phyloP scores from a whole-genome alignment of 2,888 invertebrate genomes.

The Callyntrura guangdongensis region DNA sequence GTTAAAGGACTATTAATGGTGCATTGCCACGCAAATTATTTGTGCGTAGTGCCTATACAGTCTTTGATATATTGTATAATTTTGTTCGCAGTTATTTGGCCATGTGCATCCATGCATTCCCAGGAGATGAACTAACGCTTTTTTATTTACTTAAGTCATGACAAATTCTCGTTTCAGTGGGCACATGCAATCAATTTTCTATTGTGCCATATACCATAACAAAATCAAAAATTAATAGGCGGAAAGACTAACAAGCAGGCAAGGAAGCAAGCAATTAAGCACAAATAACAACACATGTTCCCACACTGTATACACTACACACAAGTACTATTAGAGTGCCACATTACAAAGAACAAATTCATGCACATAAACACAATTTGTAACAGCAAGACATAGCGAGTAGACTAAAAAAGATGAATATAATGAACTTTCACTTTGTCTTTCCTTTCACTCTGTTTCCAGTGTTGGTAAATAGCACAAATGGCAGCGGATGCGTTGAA shows the following conservation, averaged over 20 bases:
- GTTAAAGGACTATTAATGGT: too few relatives aligned
- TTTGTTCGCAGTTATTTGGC: neutral
- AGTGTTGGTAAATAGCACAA: slow-evolving; percentile 18
- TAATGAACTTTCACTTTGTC: slow-evolving; percentile 54
- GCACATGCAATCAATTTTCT: neutral
- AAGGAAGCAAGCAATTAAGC: neutral
- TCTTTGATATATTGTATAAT: neutral
- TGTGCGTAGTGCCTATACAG: too few relatives aligned
- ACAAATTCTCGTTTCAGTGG: neutral
- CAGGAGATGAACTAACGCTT: neutral
- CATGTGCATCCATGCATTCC: too few relatives aligned
- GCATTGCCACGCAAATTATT: too few relatives aligned
- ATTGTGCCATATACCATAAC: slow-evolving; percentile 3
- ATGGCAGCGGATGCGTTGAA: neutral
- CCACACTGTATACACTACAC: neutral
- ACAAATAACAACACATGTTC: neutral
- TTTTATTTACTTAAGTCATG: too few relatives aligned
- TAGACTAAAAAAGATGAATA: slow-evolving; percentile 33
- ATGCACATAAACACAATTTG: too few relatives aligned
- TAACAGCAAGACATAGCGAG: neutral
- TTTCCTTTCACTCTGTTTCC: slow-evolving; percentile 46
- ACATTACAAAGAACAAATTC: too few relatives aligned
- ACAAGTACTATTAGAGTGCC: neutral
- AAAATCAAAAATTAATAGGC: neutral
- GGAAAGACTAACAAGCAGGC: neutral